Base-by-base conservation (phyloP, 2,888 invertebrate genomes). In the Tholera decimalis region DNA sequence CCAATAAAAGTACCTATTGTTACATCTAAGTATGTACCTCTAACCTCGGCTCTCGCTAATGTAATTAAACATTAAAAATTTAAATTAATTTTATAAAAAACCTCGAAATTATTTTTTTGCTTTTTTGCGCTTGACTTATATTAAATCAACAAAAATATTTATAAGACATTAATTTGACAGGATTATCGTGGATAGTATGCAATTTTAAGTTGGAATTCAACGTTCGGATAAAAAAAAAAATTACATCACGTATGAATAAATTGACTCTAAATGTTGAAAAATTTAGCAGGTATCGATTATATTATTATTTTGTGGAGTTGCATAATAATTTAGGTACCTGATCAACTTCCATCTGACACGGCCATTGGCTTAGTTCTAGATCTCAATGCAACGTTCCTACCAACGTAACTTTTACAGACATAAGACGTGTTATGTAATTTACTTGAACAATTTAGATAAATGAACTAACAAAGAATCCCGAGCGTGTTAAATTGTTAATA, bases 401-500 rank as follows among this genome's bases (percentile, higher is more conserved):
- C 54, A 56, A 26, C 39, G 24, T 47, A 30, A 41, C 33, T 11
- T 39, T 69, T 56, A 56, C 28, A 44, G 63, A 74, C 55, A 60
- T 30, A 58, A 53, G 68, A 37, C 50, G 35, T 39, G 63, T 67
- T 67, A 56, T 51, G 51, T 74, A 69, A 74, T 55, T 66, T 20
- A 59, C 59, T 66, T 24, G 54, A 46, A 55, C 28, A 61, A 39
- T 73, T 58, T 43, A 73, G 46, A 67, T 60, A 74, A 69, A 58
- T 69, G 41, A 46, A 69, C 54, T 65, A 73, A 73, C 69, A 74
- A 69, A 69, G 63, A 73, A 73, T 59, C 39, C 50, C 67, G 67
- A 39, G 66, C 73, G 39, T 66, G 67, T 66, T 71, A 71, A 71
- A 71, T 71, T 67, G 67, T 44, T 66, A 66, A 47, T 58, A 54